Conservation (phyloP, 1,140 invertebrate species). For the Philotrypesis tridentata region DNA sequence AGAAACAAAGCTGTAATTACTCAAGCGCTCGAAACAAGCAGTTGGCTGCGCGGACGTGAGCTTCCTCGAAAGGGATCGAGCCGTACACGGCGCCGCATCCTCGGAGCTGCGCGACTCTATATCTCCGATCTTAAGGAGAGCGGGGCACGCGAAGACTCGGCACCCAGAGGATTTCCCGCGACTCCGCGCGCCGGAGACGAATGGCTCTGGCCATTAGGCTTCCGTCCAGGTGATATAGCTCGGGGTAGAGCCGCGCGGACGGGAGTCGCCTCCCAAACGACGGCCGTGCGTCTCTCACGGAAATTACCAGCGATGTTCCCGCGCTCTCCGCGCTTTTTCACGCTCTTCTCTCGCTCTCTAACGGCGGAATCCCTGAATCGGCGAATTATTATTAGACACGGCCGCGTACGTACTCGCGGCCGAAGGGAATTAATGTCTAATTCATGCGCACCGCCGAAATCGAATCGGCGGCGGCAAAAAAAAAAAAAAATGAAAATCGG, state of each 20-base stretch:
- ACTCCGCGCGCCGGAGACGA: conserved; percentile 24
- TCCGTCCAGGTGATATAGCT: conserved; percentile 39
- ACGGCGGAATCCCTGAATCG: background rate
- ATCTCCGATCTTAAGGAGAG: conserved; percentile 14
- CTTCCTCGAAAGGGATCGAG: background rate
- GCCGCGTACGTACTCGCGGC: background rate
- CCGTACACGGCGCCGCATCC: background rate
- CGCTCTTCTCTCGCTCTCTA: no score
- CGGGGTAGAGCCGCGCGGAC: background rate
- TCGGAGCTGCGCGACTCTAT: no score
- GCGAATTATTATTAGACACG: no score
- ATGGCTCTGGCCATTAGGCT: conserved; percentile 38
- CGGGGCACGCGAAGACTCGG: background rate
- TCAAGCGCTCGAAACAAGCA: background rate
- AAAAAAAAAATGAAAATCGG: background rate
- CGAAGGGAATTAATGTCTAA: background rate
- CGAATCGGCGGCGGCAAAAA: no score
- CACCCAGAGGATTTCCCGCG: conserved; percentile 14
- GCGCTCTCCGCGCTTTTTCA: background rate
- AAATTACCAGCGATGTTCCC: background rate
- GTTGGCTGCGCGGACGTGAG: background rate
- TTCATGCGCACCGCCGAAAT: background rate
- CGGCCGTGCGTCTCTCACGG: background rate
- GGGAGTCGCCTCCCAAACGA: background rate
- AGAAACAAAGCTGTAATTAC: no score